Conservation (phyloP, 2,888 invertebrate species). For the Dascillus cervinus region DNA sequence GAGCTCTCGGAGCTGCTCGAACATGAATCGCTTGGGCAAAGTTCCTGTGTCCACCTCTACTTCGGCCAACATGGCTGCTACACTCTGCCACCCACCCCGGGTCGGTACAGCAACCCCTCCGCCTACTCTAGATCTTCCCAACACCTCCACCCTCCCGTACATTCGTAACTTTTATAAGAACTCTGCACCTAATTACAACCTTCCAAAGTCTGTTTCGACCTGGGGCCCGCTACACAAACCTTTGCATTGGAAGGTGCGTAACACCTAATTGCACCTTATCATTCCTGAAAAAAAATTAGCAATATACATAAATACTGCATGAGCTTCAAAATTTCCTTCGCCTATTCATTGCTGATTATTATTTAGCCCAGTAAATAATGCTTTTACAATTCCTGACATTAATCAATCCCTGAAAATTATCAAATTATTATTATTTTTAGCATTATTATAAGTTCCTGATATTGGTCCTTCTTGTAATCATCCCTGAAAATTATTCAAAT, state of each 20-base stretch:
- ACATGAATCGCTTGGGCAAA: constrained; percentile 42
- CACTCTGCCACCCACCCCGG: constrained; percentile 37
- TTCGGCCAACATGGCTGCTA: constrained; percentile 42
- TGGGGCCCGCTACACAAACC: constrained; percentile 58
- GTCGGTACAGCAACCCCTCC: constrained; percentile 30
- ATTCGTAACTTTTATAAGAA: constrained; percentile 43
- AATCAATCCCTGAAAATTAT: no score
- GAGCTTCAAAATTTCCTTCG: no score
- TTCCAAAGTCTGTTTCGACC: constrained; percentile 56
- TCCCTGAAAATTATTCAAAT: no score
- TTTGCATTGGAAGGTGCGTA: constrained; percentile 56
- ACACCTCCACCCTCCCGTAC: constrained; percentile 43
- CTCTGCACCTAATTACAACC: constrained; percentile 43
- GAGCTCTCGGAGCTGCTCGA: constrained; percentile 45
- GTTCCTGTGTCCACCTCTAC: constrained; percentile 39
- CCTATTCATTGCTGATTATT: no score
- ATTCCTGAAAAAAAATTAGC: no score
- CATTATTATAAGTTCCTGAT: no score
- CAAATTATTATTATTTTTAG: no score
- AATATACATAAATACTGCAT: no score
- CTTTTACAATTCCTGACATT: no score
- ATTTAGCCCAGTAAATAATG: no score
- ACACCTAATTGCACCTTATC: constrained; percentile 23
- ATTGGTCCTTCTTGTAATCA: no score
- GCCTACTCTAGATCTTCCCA: constrained; percentile 36